Conservation (phyloP, 2,797 vertebrate species). For the Pseudomugil gertrudae region DNA sequence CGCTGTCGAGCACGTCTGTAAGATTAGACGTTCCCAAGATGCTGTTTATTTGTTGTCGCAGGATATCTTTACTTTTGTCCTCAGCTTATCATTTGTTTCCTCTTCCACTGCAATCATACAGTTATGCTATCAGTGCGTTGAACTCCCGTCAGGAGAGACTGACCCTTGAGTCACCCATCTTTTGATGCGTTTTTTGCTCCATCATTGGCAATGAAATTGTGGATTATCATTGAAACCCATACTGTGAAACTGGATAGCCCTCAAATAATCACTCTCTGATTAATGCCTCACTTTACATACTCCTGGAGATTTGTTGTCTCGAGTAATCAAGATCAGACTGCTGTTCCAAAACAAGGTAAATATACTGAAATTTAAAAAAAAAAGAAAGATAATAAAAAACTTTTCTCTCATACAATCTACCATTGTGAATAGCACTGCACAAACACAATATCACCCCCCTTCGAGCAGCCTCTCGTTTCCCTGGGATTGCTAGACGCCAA, state of each 20-base stretch:
- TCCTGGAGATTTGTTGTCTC: constrained; percentile 4
- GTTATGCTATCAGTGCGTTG: constrained; percentile 43
- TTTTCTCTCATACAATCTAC: constrained; percentile 42
- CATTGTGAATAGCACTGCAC: constrained; percentile 51
- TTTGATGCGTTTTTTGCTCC: constrained; percentile 27
- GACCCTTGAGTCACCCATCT: constrained; percentile 43
- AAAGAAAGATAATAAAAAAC: constrained; percentile 46
- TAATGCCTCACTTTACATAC: constrained; percentile 22
- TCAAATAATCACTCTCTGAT: constrained; percentile 30
- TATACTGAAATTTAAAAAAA: background rate
- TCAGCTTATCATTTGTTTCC: constrained; percentile 48
- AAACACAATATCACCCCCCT: constrained; percentile 56
- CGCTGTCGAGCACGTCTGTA: constrained; percentile 63
- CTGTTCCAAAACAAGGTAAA: constrained; percentile 31
- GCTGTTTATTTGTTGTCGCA: constrained; percentile 72
- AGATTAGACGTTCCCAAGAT: constrained; percentile 68
- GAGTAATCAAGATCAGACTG: constrained; percentile 21
- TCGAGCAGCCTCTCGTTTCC: constrained; percentile 57
- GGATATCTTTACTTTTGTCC: constrained; percentile 69
- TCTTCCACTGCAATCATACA: constrained; percentile 23
- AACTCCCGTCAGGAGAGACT: constrained; percentile 52
- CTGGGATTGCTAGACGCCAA: constrained; percentile 64
- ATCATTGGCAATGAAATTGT: constrained; percentile 30
- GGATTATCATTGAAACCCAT: constrained; percentile 44
- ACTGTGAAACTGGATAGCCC: constrained; percentile 22